A percentile compares a stretch with the other conserved stretches of the same genome.
These are phyloP conservation scores for Drosophila formosana DNA, from an alignment of 2,888 invertebrate genomes.

Conservation along the genomic window DNA sequence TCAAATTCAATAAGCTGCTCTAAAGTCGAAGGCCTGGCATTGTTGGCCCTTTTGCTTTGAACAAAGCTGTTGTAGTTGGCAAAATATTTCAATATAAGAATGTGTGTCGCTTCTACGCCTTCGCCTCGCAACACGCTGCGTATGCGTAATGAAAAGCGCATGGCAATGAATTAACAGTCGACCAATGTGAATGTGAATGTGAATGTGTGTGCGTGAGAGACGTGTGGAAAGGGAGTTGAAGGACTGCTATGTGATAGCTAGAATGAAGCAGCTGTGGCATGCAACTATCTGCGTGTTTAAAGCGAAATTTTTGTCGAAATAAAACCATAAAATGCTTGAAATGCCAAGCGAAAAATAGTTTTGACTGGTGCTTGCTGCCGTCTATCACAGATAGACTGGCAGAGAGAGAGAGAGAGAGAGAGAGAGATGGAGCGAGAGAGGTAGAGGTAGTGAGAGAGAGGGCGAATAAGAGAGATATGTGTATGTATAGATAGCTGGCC, in stretches of 20 bases:
- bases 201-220: slow-evolving; percentile 1
- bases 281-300: slow-evolving; percentile 74
- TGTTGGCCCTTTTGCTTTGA: slow-evolving; percentile 7
- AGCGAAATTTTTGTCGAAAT: slow-evolving; percentile 76
- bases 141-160: slow-evolving; percentile 66
- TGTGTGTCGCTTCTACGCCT: not conserved
- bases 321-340: slow-evolving; percentile 80
- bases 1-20: not conserved
- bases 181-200: slow-evolving; percentile 28
- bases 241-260: slow-evolving; percentile 37
- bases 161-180: slow-evolving; percentile 67
- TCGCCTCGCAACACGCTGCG: slow-evolving; percentile 26
- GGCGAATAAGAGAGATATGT: slow-evolving; percentile 2
- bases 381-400: slow-evolving; percentile 17
- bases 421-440: not conserved
- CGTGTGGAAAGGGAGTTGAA: not conserved
- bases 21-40: not conserved
- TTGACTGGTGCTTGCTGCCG: slow-evolving; percentile 61
- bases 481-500: slow-evolving; percentile 23
- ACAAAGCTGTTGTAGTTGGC: slow-evolving; percentile 10
- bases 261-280: slow-evolving; percentile 58
- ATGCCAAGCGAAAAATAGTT: slow-evolving; percentile 80
- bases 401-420: slow-evolving; percentile 4
- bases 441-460: not conserved
- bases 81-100: slow-evolving; percentile 33